These are phyloP conservation scores for Cephus runcator DNA, from an alignment of 2,888 invertebrate genomes.

Conservation along the genomic window DNA sequence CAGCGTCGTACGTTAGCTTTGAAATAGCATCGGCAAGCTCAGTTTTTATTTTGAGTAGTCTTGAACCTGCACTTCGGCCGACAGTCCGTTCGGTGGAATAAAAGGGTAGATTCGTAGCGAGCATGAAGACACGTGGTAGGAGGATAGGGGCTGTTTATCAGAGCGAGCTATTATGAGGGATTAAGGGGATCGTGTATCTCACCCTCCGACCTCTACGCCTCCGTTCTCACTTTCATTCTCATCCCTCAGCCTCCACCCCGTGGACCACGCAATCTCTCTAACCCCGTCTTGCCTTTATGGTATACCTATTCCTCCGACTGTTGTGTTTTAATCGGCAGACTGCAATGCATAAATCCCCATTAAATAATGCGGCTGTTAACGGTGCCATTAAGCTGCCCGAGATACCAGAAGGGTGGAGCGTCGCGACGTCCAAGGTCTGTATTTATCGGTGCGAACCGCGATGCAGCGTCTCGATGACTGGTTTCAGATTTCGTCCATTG, in stretches of 20 bases:
- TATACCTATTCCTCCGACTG: not conserved
- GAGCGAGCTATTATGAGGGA: conserved; percentile 34
- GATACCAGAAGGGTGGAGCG: conserved; percentile 44
- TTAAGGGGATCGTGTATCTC: conserved; percentile 33
- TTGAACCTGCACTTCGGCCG: not conserved
- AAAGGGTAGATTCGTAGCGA: not conserved
- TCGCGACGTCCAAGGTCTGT: conserved; percentile 40
- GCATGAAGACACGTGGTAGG: not conserved
- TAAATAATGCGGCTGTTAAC: conserved; percentile 56
- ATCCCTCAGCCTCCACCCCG: conserved; percentile 11
- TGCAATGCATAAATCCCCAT: conserved; percentile 53
- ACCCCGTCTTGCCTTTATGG: conserved; percentile 7
- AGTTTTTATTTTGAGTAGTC: not conserved
- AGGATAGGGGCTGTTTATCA: conserved; percentile 26
- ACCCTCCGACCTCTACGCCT: not conserved
- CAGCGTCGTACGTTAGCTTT: not conserved
- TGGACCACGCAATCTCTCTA: conserved; percentile 1
- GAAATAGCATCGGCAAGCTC: not conserved
- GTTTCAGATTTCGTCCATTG: not conserved
- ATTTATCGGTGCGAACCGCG: conserved; percentile 40
- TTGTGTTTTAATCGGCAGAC: conserved; percentile 50
- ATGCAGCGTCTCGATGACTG: not conserved
- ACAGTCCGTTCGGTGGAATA: not conserved
- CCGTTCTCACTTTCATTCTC: not conserved
- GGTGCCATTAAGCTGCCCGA: conserved; percentile 53